Percentiles rank a stretch among this genome's conserved stretches.
Conservation (phyloP, 1,140 invertebrate genomes). For the Pseudomyrmex flavicornis region DNA sequence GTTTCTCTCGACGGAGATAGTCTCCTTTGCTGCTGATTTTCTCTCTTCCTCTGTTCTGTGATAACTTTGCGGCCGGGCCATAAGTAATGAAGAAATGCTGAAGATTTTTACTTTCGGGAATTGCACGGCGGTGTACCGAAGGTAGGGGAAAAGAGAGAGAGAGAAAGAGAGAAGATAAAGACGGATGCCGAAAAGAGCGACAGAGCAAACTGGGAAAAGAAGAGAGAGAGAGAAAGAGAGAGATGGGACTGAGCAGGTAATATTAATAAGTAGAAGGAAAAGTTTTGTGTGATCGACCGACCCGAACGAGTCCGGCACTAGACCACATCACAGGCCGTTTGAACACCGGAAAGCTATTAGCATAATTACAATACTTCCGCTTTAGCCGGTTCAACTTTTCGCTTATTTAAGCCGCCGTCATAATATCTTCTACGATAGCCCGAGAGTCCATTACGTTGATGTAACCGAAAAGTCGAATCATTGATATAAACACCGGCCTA, state of each 20-base stretch:
- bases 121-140: conserved; percentile 60
- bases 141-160: conserved; percentile 62
- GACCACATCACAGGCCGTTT: conserved; percentile 83
- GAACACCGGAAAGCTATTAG: conserved; percentile 83
- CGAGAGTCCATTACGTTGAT: conserved; percentile 84
- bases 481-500: conserved; percentile 75
- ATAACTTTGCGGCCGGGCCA: conserved; percentile 47
- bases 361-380: conserved; percentile 85
- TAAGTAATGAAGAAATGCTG: conserved; percentile 70
- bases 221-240: neutral
- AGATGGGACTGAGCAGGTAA: conserved; percentile 72
- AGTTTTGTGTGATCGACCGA: conserved; percentile 82
- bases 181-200: conserved; percentile 53
- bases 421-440: conserved; percentile 81
- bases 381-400: conserved; percentile 82
- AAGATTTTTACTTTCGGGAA: conserved; percentile 67
- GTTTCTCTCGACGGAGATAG: conserved; percentile 40
- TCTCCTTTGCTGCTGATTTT: conserved; percentile 27
- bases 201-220: conserved; percentile 63
- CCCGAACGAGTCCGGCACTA: conserved; percentile 78
- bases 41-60: neutral
- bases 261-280: conserved; percentile 79
- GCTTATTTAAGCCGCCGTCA: conserved; percentile 82
- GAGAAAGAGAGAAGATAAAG: conserved; percentile 60
- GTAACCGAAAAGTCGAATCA: conserved; percentile 80